Evolutionary conservation across 2,113 vertebrate genomes (phyloP).

Genomic region (Callaeas wilsoni): DNA sequence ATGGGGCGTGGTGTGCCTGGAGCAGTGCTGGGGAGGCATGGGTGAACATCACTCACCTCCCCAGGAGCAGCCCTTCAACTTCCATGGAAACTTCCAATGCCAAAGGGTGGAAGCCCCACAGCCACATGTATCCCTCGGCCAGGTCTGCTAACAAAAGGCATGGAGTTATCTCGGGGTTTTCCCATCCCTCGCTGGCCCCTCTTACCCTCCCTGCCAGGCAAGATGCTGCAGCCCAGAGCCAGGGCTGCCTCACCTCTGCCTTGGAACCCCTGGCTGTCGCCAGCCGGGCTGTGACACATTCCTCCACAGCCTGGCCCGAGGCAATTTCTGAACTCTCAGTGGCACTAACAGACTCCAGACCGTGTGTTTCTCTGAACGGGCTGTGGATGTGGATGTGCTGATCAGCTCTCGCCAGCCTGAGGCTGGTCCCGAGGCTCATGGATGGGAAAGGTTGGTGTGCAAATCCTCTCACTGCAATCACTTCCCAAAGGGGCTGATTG

Average conservation of each 20-base stretch:
- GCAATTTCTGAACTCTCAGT: background rate
- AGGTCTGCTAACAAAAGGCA: background rate
- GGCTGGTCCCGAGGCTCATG: fast-evolving
- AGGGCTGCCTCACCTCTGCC: background rate
- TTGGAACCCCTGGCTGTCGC: background rate
- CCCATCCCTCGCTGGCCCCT: background rate
- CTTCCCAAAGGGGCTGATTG: background rate
- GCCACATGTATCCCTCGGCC: fast-evolving
- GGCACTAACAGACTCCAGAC: background rate
- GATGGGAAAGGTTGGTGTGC: background rate
- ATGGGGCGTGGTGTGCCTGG: fast-evolving
- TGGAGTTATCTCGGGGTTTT: fast-evolving
- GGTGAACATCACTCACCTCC: background rate
- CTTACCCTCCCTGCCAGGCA: background rate
- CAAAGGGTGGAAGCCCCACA: background rate
- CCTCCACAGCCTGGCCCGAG: background rate
- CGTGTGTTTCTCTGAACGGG: background rate
- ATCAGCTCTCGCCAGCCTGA: background rate
- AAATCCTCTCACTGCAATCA: background rate
- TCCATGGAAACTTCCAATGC: background rate
- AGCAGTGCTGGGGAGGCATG: background rate
- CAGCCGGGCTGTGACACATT: background rate
- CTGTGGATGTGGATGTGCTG: background rate
- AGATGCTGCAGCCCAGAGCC: fast-evolving
- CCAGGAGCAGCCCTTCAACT: fast-evolving